Evolutionary conservation across 1,140 invertebrate genomes (phyloP), one percentile per base, ranked within the genome.

Genomic region (Triops cancriformis): DNA sequence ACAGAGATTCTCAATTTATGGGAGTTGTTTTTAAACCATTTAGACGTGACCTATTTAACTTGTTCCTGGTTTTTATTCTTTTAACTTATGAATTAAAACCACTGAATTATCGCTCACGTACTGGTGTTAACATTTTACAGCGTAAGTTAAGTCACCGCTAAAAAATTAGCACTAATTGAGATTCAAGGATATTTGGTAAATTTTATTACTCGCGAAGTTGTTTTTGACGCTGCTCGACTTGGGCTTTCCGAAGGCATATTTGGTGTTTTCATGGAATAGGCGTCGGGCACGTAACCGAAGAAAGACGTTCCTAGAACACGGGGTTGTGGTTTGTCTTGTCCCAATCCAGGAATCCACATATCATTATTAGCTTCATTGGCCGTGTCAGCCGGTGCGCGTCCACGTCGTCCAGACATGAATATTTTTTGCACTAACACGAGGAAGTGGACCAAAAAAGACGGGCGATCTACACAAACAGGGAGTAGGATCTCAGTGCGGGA

Each of bases 281-380:
- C 83, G 75, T 84, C 83, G 0, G 82, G 81, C 10, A 84, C 82
- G 72, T 83, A 82, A 10, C 83, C 83, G 78, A 84, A 84, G 72
- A 84, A 82, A 26, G 83, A 82, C 10, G 81, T 82, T n/a, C 81
- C 81, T 26, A 83, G 73, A 18, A 81, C 80, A 9, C 83, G 73
- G 2, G 83, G 80, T 72, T 81, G 80, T 26, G 82, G 83, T 43
- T 80, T 82, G 77, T 83, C 80, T 10, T 81, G 80, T 1, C 82
- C 82, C 72, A 83, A 77, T 11, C 82, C 82, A 3, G 82, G 82
- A 45, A 83, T 83, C 76, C 80, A 80, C 76, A 79, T 79, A n/a
- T 78, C 51, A 26, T 23, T 28, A 45, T 73, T 73, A 14, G 18
- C 73, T 14, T 41, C 28, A 42, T 76, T 26, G 18, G 73, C 18